These are phyloP conservation scores for Coendou prehensilis DNA, from an alignment of 2,797 vertebrate genomes.

Conservation along the genomic window DNA sequence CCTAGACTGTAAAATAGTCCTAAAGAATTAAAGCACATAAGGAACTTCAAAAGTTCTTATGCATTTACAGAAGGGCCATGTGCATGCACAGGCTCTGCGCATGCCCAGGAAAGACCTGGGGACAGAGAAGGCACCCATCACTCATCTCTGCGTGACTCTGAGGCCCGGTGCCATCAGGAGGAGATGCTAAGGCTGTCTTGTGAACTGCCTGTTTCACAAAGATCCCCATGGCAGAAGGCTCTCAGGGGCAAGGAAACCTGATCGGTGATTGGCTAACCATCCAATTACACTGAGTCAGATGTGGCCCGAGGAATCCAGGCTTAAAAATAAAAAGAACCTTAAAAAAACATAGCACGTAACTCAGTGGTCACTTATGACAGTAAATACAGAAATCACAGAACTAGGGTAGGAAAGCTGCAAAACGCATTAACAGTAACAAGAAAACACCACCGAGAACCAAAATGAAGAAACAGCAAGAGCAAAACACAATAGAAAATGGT, in stretches of 20 bases:
- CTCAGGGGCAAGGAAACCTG: not conserved
- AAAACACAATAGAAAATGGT: not conserved
- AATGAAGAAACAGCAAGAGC: not conserved
- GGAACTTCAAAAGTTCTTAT: not conserved
- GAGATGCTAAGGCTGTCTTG: not conserved
- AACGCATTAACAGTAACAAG: not conserved
- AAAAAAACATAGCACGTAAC: not conserved
- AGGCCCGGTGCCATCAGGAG: not conserved
- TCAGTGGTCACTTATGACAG: not conserved
- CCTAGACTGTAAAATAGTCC: not conserved
- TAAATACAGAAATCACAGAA: not conserved
- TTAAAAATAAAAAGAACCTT: not conserved
- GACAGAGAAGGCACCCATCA: too few species aligned
- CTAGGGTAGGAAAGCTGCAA: not conserved
- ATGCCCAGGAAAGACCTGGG: not conserved
- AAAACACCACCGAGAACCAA: not conserved
- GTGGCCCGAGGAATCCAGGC: not conserved
- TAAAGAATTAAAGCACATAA: not conserved
- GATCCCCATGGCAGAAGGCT: not conserved
- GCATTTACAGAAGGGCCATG: not conserved
- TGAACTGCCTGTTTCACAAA: not conserved
- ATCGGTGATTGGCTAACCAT: not conserved
- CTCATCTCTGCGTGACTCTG: accelerated
- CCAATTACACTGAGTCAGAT: not conserved
- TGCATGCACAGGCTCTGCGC: accelerated